phyloP scores from a whole-genome alignment of 2,797 vertebrate genomes.

The Lindbergichthys nudifrons region DNA sequence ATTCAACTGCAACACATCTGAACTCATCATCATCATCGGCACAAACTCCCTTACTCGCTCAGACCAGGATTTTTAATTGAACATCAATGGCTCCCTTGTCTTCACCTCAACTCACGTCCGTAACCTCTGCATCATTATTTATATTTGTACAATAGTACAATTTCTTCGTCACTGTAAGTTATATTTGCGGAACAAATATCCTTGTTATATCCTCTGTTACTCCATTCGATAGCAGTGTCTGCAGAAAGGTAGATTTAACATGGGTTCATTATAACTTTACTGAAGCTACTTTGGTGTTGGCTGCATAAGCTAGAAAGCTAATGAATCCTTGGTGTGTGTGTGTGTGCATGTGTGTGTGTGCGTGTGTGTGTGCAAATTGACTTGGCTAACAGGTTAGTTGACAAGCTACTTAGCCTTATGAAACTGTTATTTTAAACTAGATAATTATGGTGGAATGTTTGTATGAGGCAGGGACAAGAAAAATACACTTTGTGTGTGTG shows the following conservation, averaged over 20 bases:
- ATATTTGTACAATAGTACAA: too few species aligned
- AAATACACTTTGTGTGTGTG: constrained; percentile 13
- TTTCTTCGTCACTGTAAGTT: not conserved
- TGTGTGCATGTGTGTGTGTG: constrained; percentile 19
- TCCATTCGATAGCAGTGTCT: constrained; percentile 6
- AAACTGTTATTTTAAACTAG: constrained; percentile 56
- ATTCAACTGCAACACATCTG: too few species aligned
- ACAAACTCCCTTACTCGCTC: too few species aligned
- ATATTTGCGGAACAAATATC: not conserved
- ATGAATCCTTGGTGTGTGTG: constrained; percentile 23
- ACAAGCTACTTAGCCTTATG: constrained; percentile 32
- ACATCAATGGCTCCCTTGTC: too few species aligned
- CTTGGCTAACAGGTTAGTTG: constrained; percentile 60
- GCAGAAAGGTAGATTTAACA: not conserved
- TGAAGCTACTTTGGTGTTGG: not conserved
- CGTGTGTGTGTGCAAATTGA: constrained; percentile 40
- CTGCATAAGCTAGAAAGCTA: constrained; percentile 24
- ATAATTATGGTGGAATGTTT: constrained; percentile 47
- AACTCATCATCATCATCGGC: too few species aligned
- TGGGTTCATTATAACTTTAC: constrained; percentile 28
- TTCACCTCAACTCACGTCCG: too few species aligned
- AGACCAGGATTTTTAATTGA: too few species aligned
- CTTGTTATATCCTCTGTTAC: too few species aligned
- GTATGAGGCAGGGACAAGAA: constrained; percentile 20
- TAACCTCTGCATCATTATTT: too few species aligned